Evolutionary conservation across 2,113 vertebrate genomes (phyloP).

Genomic region (Muntiacus reevesi): DNA sequence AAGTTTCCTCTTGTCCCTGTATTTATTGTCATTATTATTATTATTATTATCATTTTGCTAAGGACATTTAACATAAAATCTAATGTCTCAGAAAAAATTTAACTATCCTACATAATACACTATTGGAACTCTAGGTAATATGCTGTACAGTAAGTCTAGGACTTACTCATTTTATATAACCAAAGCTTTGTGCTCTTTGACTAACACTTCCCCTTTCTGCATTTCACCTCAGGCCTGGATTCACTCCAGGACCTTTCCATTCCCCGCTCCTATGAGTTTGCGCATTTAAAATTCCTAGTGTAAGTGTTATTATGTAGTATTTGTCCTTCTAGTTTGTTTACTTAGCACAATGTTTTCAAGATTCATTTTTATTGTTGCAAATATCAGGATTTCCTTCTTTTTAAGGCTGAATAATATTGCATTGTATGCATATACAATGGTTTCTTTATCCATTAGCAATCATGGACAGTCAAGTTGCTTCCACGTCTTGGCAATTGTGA

Average conservation of each 20-base stretch:
- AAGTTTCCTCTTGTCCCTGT: not conserved
- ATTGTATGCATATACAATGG: not conserved
- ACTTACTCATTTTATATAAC: not conserved
- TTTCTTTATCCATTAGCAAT: not conserved
- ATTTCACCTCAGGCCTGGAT: accelerated
- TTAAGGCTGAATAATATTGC: not conserved
- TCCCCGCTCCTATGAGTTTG: not conserved
- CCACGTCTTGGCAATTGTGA: not conserved
- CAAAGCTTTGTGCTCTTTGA: not conserved
- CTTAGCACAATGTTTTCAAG: not conserved
- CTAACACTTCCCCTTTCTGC: not conserved
- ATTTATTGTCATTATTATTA: not conserved
- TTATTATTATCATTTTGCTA: not conserved
- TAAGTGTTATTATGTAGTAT: not conserved
- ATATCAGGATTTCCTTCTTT: not conserved
- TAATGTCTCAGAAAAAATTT: not conserved
- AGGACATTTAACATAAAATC: not conserved
- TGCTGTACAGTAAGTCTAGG: not conserved
- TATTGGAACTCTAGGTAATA: not conserved
- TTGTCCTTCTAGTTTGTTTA: not conserved
- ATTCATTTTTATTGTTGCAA: not conserved
- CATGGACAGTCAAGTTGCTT: not conserved
- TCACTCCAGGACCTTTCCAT: not conserved
- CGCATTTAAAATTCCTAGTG: not conserved
- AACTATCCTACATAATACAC: accelerated